Conservation (phyloP, 2,113 vertebrate species). For the Verasper variegatus region DNA sequence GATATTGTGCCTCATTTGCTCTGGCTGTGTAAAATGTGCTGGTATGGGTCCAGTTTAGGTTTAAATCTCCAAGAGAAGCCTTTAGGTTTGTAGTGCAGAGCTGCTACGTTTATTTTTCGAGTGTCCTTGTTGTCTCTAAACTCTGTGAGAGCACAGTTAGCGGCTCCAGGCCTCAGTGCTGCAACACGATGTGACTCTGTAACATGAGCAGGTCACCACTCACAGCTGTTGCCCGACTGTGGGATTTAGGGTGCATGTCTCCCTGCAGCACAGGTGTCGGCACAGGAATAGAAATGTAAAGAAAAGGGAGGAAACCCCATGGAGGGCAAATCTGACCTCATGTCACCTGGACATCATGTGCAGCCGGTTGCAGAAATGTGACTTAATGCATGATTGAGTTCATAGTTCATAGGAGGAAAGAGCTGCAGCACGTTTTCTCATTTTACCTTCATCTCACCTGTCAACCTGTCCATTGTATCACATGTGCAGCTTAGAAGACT, state of each 20-base stretch:
- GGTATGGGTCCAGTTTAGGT: slow-evolving; percentile 5
- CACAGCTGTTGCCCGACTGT: slow-evolving; percentile 80
- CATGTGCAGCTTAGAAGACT: too few species aligned
- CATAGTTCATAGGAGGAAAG: background rate
- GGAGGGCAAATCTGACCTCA: slow-evolving; percentile 24
- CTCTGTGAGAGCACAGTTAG: slow-evolving; percentile 17
- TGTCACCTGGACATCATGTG: background rate
- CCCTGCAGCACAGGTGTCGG: slow-evolving; percentile 63
- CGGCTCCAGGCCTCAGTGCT: slow-evolving; percentile 25
- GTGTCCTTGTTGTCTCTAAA: slow-evolving; percentile 49
- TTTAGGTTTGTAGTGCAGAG: background rate
- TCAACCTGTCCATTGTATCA: background rate
- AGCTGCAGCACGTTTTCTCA: background rate
- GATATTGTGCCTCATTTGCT: background rate
- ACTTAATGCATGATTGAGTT: background rate
- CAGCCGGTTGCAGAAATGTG: background rate
- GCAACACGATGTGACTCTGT: slow-evolving; percentile 75
- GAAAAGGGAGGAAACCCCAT: background rate
- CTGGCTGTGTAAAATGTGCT: background rate
- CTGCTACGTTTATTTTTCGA: slow-evolving; percentile 35
- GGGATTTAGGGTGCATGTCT: slow-evolving; percentile 42
- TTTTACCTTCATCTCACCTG: slow-evolving; percentile 10
- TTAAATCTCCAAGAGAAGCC: slow-evolving; percentile 3
- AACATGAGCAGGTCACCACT: slow-evolving; percentile 69
- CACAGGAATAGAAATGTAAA: slow-evolving; percentile 31